Conservation (phyloP, 1,140 invertebrate species). For the Bombus waltoni region DNA sequence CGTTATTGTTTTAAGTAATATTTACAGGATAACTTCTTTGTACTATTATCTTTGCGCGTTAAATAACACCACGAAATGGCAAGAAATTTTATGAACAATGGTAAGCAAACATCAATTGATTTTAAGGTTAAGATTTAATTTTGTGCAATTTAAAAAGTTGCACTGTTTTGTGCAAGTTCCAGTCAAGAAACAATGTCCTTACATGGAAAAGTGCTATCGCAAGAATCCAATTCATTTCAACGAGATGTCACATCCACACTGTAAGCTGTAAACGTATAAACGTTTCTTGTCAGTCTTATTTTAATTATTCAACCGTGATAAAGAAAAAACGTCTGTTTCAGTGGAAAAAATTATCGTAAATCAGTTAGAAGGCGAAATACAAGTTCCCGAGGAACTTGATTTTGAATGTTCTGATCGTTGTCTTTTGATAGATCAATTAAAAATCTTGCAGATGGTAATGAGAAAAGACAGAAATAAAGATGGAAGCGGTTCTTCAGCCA, state of each 20-base stretch:
- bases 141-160: background rate
- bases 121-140: constrained; percentile 20
- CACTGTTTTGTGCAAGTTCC: constrained; percentile 19
- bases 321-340: constrained; percentile 46
- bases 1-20: background rate
- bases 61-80: background rate
- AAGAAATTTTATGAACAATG: background rate
- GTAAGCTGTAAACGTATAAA: constrained; percentile 80
- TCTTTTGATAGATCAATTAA: constrained; percentile 74
- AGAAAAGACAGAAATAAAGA: constrained; percentile 70
- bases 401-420: constrained; percentile 73
- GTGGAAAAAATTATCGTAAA: constrained; percentile 76
- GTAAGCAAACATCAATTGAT: background rate
- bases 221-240: constrained; percentile 92
- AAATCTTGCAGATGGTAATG: constrained; percentile 76
- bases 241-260: constrained; percentile 90
- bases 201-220: constrained; percentile 86
- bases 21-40: background rate
- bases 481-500: constrained; percentile 12
- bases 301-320: too few relatives aligned
- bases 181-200: constrained; percentile 72
- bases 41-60: too few relatives aligned
- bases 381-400: constrained; percentile 69
- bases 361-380: constrained; percentile 67
- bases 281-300: background rate